Percentiles rank a stretch among this genome's conserved stretches.
Conservation (phyloP, 2,888 invertebrate genomes). For the Agrotis puta region DNA sequence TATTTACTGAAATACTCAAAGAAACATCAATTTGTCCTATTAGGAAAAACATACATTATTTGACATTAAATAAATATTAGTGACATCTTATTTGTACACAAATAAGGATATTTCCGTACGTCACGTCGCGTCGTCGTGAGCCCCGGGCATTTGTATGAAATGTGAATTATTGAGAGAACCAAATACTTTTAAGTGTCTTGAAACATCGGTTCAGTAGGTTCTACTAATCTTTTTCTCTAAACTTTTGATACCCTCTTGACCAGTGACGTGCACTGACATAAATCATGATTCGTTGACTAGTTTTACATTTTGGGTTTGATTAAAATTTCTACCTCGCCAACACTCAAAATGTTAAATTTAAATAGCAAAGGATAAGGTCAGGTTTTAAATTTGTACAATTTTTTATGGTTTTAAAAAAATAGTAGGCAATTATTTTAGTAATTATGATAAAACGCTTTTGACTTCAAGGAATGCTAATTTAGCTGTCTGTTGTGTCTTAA, state of each 20-base stretch:
- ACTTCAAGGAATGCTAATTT: neutral
- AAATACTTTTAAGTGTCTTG: neutral
- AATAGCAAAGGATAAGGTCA: neutral
- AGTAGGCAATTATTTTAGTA: neutral
- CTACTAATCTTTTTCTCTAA: neutral
- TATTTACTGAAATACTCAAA: slow-evolving; percentile 2
- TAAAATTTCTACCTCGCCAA: neutral
- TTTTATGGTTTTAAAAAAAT: neutral
- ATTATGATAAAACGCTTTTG: neutral
- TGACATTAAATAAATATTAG: neutral
- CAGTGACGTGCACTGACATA: neutral
- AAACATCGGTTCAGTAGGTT: neutral
- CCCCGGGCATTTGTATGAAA: neutral
- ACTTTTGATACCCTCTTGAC: neutral
- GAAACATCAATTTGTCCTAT: neutral
- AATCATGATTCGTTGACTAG: neutral
- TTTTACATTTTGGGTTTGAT: neutral
- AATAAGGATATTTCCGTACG: slow-evolving; percentile 4
- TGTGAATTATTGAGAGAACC: neutral
- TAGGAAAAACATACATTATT: neutral
- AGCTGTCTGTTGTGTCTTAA: neutral
- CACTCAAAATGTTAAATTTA: neutral
- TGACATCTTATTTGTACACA: neutral
- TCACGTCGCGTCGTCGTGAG: neutral
- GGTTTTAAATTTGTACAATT: neutral